Base-by-base conservation (phyloP, 2,797 vertebrate genomes). In the Hyperoplus lanceolatus region DNA sequence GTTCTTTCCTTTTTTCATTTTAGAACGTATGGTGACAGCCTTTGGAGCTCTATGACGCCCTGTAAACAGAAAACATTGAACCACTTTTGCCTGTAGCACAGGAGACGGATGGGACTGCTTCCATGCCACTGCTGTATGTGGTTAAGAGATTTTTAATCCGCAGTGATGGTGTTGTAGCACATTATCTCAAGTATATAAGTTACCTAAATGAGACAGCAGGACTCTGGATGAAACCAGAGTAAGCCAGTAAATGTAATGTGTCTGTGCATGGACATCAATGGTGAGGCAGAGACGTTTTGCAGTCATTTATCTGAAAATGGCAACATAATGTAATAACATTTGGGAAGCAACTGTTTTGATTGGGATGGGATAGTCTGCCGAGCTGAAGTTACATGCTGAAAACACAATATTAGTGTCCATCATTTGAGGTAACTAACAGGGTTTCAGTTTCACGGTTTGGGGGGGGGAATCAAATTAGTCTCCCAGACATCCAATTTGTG, bases 311-410 rank as follows among this genome's bases (percentile, higher is more conserved):
- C 92, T 95, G 93, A 94, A 95, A 96, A 95, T 95, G 95, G 95
- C 93, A 94, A 93, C 91, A 89, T 95, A 95, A 96, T 94, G 92
- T 87, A 95, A 96, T 95, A 95, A 94, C 92, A 94, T 94, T 95
- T 94, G 83, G 91, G 90, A 93, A 92, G 90, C 87, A 86, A 91
- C 93, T 94, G 94, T 95, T 95, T 95, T 94, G 95, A 96, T 96
- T 94, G 92, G 93, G 90, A 94, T 92, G 89, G 92, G 93, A 95
- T 93, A 92, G 88, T 91, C 92, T 91, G 93, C 89, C 70, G 90
- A 94, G 91, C 93, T 89, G 88, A 89, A 87, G 93, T 92, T 94
- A 93, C 93, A 90, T 78, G 90, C 93, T 91, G 93, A 94, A 94
- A 95, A 94, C 92, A 94, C 91, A 93, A 94, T 94, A 94, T 94